Percentiles rank a stretch among this genome's conserved stretches.
Conservation (phyloP, 2,888 invertebrate genomes). For the Drosophila birchii region DNA sequence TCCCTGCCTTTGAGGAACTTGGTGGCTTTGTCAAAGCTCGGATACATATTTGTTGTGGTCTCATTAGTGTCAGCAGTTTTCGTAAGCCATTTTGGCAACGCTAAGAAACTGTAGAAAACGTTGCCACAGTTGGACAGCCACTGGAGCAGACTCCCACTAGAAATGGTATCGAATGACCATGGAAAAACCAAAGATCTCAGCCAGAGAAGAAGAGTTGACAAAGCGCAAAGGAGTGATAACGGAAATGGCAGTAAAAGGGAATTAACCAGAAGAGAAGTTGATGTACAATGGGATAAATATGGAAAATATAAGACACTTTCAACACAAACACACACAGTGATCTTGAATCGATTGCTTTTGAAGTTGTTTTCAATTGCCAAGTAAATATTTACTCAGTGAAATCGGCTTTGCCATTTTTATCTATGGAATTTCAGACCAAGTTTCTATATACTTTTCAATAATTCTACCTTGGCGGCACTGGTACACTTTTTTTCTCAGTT, state of each 20-base stretch:
- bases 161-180: conserved; percentile 55
- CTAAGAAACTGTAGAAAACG: conserved; percentile 11
- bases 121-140: conserved; percentile 47
- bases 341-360: neutral
- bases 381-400: conserved; percentile 10
- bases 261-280: conserved; percentile 21
- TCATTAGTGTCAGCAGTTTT: conserved; percentile 69
- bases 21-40: conserved; percentile 52
- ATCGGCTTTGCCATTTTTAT: conserved; percentile 4
- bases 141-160: conserved; percentile 45
- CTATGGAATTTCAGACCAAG: neutral
- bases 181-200: conserved; percentile 6
- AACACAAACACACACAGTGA: neutral
- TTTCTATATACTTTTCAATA: conserved; percentile 9
- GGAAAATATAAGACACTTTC: neutral
- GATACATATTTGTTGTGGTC: conserved; percentile 64
- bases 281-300: conserved; percentile 43
- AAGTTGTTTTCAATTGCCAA: conserved; percentile 12
- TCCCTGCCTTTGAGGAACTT: conserved; percentile 17
- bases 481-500: conserved; percentile 2
- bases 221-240: conserved; percentile 50
- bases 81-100: conserved; percentile 26
- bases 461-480: conserved; percentile 12
- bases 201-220: conserved; percentile 50
- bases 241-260: conserved; percentile 24